phyloP scores from a whole-genome alignment of 2,888 invertebrate genomes.

The Limenitis camilla region DNA sequence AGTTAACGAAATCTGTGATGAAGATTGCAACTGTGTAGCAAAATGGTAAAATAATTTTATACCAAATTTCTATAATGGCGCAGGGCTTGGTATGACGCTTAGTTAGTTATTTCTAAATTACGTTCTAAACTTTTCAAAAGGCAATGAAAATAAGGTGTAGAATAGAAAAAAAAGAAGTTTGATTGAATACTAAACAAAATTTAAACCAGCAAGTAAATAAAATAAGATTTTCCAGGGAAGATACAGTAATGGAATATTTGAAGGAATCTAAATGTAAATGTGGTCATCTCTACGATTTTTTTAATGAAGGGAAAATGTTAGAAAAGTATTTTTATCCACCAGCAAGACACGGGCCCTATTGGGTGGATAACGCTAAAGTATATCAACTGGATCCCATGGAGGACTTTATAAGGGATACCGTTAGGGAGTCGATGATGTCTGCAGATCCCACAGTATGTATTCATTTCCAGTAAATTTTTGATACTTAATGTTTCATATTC shows the following conservation, averaged over 20 bases:
- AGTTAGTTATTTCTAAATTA: too few species aligned
- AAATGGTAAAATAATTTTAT: conserved; percentile 41
- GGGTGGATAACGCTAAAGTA: conserved; percentile 54
- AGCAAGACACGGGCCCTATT: conserved; percentile 39
- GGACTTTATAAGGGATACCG: conserved; percentile 52
- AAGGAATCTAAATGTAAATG: conserved; percentile 52
- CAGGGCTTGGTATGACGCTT: neutral
- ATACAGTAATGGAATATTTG: conserved; percentile 40
- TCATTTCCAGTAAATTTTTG: neutral
- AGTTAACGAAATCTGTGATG: conserved; percentile 36
- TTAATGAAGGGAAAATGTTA: conserved; percentile 36
- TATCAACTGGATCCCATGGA: conserved; percentile 53
- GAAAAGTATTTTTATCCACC: conserved; percentile 54
- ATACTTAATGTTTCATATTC: too few species aligned
- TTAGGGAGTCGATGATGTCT: conserved; percentile 44
- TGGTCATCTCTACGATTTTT: conserved; percentile 53
- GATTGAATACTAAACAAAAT: neutral
- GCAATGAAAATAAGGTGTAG: too few species aligned
- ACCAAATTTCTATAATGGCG: neutral
- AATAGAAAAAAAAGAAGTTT: too few species aligned
- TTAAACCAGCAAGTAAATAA: neutral
- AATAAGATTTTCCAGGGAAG: conserved; percentile 41
- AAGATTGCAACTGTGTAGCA: conserved; percentile 44
- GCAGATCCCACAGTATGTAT: conserved; percentile 38
- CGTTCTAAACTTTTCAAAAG: too few species aligned